Base-by-base conservation (phyloP, 2,113 vertebrate genomes). In the Thamnophis sirtalis region DNA sequence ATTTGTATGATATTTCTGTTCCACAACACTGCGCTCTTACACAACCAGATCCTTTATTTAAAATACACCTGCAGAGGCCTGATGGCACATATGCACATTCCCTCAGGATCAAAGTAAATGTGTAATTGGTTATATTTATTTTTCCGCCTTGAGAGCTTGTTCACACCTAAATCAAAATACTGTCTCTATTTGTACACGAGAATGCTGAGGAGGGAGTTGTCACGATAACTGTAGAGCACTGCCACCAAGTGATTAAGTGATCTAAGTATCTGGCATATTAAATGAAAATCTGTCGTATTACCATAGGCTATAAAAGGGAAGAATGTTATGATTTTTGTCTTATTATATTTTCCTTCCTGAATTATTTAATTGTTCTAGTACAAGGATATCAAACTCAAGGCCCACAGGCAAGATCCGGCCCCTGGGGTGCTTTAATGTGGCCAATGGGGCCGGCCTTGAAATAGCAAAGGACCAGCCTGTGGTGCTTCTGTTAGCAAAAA, bases 191-290 rank as follows among this genome's bases (percentile, higher is more conserved):
- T 87, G 11, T 54, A 60, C 9, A 53, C 3, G 6, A 56, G 84
- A 58, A 51, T 60, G 87, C n/a, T 92, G 84, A 88, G 84, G 88
- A 22, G 19, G 3, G 10, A 0, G 88, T 49, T 93, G 85, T 48
- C 26, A 0, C 54, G 93, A 93, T 93, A 51, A 1, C 0, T 84
- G 93, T 93, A 93, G 89, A 95, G 95, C 94, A 95, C 94, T 97
- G 96, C 96, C 97, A 96, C 94, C 96, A 96, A 96, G 95, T 93
- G 96, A 95, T 86, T 95, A 93, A 94, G 28, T 10, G 53, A 89
- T 58, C 24, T 3, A 92, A 89, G 68, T 92, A 49, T 22, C 51
- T 68, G 55, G 60, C 24, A n/a, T 56, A 33, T 50, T 89, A 53
- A 50, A 89, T 48, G 17, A 51, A 55, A 88, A 55, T 49, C 38